phyloP scores from a whole-genome alignment of 2,113 vertebrate genomes.

The Aptenodytes patagonicus region DNA sequence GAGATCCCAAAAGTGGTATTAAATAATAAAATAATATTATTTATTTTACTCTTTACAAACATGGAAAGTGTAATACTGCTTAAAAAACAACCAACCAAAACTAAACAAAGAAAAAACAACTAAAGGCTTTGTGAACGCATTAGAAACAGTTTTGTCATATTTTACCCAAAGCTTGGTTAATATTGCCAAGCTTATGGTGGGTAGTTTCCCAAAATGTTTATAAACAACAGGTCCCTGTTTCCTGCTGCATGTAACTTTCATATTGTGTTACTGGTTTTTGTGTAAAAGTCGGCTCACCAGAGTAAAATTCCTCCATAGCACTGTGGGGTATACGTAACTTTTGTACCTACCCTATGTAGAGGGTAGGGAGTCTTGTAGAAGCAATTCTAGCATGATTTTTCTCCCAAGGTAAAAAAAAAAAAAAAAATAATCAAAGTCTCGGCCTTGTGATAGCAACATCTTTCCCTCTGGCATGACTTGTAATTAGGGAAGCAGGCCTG shows the following conservation, averaged over 20 bases:
- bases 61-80: background rate
- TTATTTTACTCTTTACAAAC: background rate
- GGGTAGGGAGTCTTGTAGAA: background rate
- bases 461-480: background rate
- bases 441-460: background rate
- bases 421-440: fast-evolving
- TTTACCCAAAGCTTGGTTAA: background rate
- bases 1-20: background rate
- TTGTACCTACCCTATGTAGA: background rate
- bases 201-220: background rate
- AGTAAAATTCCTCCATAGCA: background rate
- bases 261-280: background rate
- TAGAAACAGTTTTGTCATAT: background rate
- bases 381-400: background rate
- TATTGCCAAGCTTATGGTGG: background rate
- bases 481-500: background rate
- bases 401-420: background rate
- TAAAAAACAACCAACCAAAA: background rate
- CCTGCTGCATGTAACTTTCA: background rate
- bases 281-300: background rate
- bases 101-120: no score
- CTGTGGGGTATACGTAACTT: background rate
- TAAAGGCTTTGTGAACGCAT: background rate
- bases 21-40: background rate
- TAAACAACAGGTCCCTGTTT: background rate